These are phyloP conservation scores for Plecotus auritus DNA, from an alignment of 2,113 vertebrate genomes.

Conservation along the genomic window DNA sequence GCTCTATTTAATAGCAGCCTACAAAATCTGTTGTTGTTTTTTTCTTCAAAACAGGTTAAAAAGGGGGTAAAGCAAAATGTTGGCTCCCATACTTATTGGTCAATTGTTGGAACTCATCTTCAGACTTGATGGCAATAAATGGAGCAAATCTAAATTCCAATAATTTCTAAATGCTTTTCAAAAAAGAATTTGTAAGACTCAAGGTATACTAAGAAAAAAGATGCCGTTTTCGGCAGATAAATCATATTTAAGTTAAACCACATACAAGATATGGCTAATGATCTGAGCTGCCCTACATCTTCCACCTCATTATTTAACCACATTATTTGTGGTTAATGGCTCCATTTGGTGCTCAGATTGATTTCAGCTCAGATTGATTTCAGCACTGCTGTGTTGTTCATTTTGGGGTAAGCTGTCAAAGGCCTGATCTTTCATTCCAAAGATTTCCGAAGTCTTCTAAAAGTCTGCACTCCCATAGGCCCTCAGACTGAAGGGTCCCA, in stretches of 20 bases:
- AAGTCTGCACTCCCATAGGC: too few relatives aligned
- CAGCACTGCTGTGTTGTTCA: not conserved
- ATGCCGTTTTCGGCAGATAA: not conserved
- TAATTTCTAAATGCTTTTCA: not conserved
- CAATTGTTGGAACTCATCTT: not conserved
- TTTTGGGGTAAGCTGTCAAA: not conserved
- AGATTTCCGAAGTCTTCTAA: not conserved
- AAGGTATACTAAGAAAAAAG: not conserved
- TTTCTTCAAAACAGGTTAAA: not conserved
- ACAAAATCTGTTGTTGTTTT: not conserved
- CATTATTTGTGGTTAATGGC: not conserved
- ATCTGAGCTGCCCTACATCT: not conserved
- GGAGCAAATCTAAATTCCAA: not conserved
- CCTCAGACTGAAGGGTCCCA: too few relatives aligned
- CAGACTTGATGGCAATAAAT: not conserved
- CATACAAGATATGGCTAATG: not conserved
- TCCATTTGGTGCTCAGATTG: not conserved
- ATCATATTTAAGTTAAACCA: not conserved
- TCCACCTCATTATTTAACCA: not conserved
- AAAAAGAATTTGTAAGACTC: not conserved
- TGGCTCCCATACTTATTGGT: not conserved
- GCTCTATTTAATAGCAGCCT: not conserved
- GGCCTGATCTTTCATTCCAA: not conserved
- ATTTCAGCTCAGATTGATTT: not conserved
- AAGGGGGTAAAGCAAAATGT: not conserved